phyloP scores from a whole-genome alignment of 2,113 vertebrate species.

The Etheostoma cragini region DNA sequence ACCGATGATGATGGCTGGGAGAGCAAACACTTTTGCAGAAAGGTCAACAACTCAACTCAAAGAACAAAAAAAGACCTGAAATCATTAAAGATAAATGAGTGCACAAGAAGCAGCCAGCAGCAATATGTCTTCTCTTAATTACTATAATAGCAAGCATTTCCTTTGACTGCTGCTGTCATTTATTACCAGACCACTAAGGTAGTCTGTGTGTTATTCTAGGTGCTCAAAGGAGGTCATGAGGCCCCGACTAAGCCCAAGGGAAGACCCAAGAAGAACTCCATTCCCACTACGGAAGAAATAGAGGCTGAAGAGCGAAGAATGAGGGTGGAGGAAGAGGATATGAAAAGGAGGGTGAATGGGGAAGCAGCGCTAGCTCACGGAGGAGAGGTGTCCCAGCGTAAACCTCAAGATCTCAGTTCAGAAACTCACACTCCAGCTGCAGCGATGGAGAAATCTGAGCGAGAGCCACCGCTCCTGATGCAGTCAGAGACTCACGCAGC shows the following conservation, averaged over 20 bases:
- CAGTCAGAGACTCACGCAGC: constrained; percentile 69
- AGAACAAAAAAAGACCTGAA: constrained; percentile 67
- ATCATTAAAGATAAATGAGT: constrained; percentile 79
- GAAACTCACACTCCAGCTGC: constrained; percentile 63
- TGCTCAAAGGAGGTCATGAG: constrained; percentile 97
- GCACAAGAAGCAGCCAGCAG: constrained; percentile 53
- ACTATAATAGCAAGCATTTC: constrained; percentile 78
- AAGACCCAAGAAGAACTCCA: constrained; percentile 98
- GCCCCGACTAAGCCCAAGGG: constrained; percentile 99
- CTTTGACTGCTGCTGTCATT: constrained; percentile 73
- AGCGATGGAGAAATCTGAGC: constrained; percentile 55
- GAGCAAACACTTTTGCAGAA: constrained; percentile 75
- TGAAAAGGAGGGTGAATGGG: constrained; percentile 38
- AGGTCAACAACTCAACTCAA: constrained; percentile 71
- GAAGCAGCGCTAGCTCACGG: constrained; percentile 21
- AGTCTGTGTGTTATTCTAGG: constrained; percentile 81
- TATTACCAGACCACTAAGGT: constrained; percentile 65
- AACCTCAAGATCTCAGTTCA: constrained; percentile 73
- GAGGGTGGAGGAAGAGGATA: constrained; percentile 83
- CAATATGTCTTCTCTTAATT: constrained; percentile 82
- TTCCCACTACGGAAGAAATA: constrained; percentile 96
- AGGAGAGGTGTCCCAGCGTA: constrained; percentile 64
- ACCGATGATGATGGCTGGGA: constrained; percentile 65
- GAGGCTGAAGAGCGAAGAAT: constrained; percentile 94
- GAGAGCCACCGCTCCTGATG: constrained; percentile 57